These are phyloP conservation scores for Rhingia campestris DNA, from an alignment of 2,888 invertebrate species.

Conservation along the genomic window DNA sequence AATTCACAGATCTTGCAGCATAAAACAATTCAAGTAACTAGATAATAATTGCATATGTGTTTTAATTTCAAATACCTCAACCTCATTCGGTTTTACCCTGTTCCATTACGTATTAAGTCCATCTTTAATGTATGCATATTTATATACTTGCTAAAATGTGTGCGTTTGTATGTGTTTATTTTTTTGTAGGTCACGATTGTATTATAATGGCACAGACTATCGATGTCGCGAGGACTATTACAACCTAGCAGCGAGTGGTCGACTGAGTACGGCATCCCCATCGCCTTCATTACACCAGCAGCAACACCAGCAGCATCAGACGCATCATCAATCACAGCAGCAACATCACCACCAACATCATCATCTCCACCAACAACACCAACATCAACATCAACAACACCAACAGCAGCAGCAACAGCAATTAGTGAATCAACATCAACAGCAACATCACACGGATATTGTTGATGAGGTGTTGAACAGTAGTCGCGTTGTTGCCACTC, in stretches of 20 bases:
- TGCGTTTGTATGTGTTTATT: neutral
- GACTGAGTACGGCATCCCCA: constrained; percentile 75
- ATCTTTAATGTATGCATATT: neutral
- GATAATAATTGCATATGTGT: no score
- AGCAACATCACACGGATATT: constrained; percentile 77
- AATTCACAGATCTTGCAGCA: no score
- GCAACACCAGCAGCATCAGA: constrained; percentile 67
- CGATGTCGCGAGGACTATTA: constrained; percentile 82
- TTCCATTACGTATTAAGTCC: neutral
- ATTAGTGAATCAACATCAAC: constrained; percentile 76
- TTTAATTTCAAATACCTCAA: no score
- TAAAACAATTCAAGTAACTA: no score
- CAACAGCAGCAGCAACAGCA: constrained; percentile 77
- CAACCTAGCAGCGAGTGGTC: constrained; percentile 76
- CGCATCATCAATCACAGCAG: constrained; percentile 51
- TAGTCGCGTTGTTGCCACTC: constrained; percentile 79
- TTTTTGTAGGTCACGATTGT: constrained; percentile 80
- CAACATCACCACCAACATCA: constrained; percentile 46
- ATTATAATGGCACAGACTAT: constrained; percentile 81
- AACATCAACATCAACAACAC: constrained; percentile 61
- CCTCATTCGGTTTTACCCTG: no score
- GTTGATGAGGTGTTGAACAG: constrained; percentile 78
- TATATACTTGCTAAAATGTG: neutral
- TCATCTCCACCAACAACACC: constrained; percentile 31
- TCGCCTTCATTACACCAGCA: constrained; percentile 75